Evolutionary conservation across 2,888 invertebrate genomes (phyloP), one percentile per base, ranked within the genome.

Genomic region (Orthosia gothica): DNA sequence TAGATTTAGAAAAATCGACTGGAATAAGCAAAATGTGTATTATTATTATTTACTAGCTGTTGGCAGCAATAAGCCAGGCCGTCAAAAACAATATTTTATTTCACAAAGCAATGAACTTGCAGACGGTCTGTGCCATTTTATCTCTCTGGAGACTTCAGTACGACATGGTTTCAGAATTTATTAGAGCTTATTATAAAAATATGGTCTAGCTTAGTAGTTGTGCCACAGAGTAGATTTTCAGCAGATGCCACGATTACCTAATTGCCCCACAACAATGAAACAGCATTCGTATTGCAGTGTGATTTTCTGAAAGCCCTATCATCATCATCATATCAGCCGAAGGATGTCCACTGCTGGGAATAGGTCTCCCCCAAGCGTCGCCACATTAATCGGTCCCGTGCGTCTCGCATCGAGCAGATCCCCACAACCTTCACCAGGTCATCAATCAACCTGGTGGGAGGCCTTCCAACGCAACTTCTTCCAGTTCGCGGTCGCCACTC

Each of bases 81-180:
- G 23, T 45, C 50, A 52, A 47, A 68, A 75, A 70, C 13, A 54
- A 63, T 70, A 70, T 7, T 58, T 77, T 78, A 70, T 64, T 71
- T 55, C 63, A 64, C 40, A 71, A 78, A 76, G 54, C 58, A 26
- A 71, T 26, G 63, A 76, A 40, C 50, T 77, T 23, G 23, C 20
- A 69, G 55, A 76, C 68, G 32, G 52, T 76, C 50, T 47, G 50
- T 13, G 55, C 61, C 20, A 76, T 77, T 54, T 45, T 40, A 59
- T 62, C 49, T 50, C 63, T 18, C 52, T 62, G 4, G 55, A 50
- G 69, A 62, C 69, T 54, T 59, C 7, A 54, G 40, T 18, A 9
- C 61, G 61, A 49, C 64, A 62, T 58, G 78, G 26, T 70, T 77
- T 58, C n/a, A 64, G 71, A 76, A 78, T 71, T 59, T 58, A 71